Conservation (phyloP, 2,888 invertebrate genomes). For the Dione vanillae region DNA sequence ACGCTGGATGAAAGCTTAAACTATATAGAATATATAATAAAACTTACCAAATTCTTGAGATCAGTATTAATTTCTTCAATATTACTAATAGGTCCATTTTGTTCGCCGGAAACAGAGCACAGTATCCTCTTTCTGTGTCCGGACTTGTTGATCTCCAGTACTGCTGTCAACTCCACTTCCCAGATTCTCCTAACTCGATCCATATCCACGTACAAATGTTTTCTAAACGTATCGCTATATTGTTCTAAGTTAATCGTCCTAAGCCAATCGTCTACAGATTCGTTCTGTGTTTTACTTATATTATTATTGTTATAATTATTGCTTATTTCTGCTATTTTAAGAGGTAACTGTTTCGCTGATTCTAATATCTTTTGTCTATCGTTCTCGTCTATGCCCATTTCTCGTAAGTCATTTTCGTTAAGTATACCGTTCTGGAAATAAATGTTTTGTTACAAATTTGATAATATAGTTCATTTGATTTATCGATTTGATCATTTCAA, state of each 20-base stretch:
- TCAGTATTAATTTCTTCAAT: slow-evolving; percentile 90
- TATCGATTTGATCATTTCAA: too few species aligned
- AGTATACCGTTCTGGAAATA: slow-evolving; percentile 92
- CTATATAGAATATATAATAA: slow-evolving; percentile 1
- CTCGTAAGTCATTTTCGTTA: slow-evolving; percentile 92
- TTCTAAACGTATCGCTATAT: slow-evolving; percentile 91
- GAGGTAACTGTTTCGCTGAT: slow-evolving; percentile 89
- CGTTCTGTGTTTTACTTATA: slow-evolving; percentile 84
- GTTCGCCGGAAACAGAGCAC: slow-evolving; percentile 90
- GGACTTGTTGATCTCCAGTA: slow-evolving; percentile 95
- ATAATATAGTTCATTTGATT: not conserved
- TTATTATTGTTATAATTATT: slow-evolving; percentile 86
- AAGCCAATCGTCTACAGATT: slow-evolving; percentile 91
- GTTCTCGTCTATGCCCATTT: slow-evolving; percentile 92
- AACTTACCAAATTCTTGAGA: slow-evolving; percentile 88
- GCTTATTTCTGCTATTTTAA: slow-evolving; percentile 86
- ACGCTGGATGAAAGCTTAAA: too few species aligned
- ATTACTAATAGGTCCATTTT: slow-evolving; percentile 85
- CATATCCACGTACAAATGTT: slow-evolving; percentile 96
- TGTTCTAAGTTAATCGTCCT: slow-evolving; percentile 90
- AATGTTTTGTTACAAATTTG: slow-evolving; percentile 31
- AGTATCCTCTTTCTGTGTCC: slow-evolving; percentile 97
- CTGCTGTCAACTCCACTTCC: slow-evolving; percentile 98
- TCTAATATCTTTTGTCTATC: slow-evolving; percentile 89
- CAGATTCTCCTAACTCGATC: slow-evolving; percentile 95